These are phyloP conservation scores for Thereva unica DNA, from an alignment of 2,888 invertebrate species.

Conservation along the genomic window DNA sequence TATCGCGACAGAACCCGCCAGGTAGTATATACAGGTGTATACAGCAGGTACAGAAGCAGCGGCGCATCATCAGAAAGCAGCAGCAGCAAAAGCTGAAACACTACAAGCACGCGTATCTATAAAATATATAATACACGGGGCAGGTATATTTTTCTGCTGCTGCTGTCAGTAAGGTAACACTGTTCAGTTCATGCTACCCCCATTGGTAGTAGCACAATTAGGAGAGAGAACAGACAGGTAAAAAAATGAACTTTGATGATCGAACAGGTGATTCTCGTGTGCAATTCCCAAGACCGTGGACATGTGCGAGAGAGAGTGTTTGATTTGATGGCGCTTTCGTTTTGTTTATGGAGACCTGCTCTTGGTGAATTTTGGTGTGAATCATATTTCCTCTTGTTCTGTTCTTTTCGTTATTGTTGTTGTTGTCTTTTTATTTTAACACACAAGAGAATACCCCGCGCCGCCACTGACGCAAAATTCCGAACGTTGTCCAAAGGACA, in stretches of 20 bases:
- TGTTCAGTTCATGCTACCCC: no score
- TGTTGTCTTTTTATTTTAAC: not conserved
- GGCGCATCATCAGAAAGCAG: not conserved
- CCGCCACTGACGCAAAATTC: not conserved
- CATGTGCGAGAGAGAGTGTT: conserved; percentile 29
- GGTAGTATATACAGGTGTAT: not conserved
- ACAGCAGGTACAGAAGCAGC: conserved; percentile 1
- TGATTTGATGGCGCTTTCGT: conserved; percentile 4
- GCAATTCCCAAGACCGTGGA: not conserved
- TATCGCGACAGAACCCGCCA: conserved; percentile 16
- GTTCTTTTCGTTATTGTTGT: not conserved
- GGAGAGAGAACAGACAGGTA: conserved; percentile 32
- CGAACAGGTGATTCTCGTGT: conserved; percentile 26
- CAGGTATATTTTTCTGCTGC: no score
- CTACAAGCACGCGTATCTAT: not conserved
- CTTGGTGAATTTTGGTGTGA: not conserved
- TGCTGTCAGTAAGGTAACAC: no score
- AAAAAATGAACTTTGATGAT: conserved; percentile 31
- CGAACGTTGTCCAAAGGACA: conserved; percentile 20
- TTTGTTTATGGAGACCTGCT: not conserved
- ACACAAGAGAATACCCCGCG: no score
- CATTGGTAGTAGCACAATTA: conserved; percentile 5
- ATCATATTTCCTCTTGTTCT: no score
- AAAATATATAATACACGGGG: no score
- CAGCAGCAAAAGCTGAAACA: conserved; percentile 22